These are phyloP conservation scores for Silurus glanis DNA, from an alignment of 2,113 vertebrate species.

Conservation along the genomic window DNA sequence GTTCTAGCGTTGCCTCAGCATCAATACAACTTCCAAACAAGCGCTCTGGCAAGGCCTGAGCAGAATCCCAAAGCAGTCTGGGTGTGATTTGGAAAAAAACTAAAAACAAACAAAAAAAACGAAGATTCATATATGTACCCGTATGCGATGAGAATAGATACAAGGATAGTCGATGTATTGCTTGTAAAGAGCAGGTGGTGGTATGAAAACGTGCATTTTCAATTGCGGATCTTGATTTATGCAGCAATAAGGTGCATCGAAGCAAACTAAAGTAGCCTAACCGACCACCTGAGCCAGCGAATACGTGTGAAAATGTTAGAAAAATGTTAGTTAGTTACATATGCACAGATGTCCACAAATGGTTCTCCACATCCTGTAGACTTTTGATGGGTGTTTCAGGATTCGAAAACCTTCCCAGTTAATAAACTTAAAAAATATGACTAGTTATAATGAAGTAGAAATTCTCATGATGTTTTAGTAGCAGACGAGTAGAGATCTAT, in stretches of 20 bases:
- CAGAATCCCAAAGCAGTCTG: conserved; percentile 40
- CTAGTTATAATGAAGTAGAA: neutral
- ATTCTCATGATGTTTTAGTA: neutral
- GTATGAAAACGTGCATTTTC: neutral
- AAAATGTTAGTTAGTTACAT: too few relatives aligned
- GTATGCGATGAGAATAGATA: neutral
- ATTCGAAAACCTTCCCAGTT: too few relatives aligned
- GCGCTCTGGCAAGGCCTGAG: conserved; percentile 15
- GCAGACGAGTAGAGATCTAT: neutral
- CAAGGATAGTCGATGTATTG: neutral
- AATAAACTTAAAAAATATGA: too few relatives aligned
- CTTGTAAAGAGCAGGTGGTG: neutral
- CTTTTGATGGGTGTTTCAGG: too few relatives aligned
- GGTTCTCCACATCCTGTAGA: too few relatives aligned
- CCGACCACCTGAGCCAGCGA: neutral
- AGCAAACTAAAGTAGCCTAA: neutral
- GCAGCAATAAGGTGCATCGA: neutral
- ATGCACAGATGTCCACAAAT: too few relatives aligned
- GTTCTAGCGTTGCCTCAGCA: conserved; percentile 38
- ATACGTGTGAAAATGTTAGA: neutral
- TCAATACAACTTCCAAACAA: conserved; percentile 41
- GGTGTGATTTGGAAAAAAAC: conserved; percentile 1
- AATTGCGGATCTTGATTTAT: neutral
- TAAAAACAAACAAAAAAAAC: neutral
- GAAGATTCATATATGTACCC: neutral